A percentile compares a stretch with the other conserved stretches of the same genome.
Evolutionary conservation across 2,113 vertebrate species (phyloP).

Genomic region (Ellobius talpinus): DNA sequence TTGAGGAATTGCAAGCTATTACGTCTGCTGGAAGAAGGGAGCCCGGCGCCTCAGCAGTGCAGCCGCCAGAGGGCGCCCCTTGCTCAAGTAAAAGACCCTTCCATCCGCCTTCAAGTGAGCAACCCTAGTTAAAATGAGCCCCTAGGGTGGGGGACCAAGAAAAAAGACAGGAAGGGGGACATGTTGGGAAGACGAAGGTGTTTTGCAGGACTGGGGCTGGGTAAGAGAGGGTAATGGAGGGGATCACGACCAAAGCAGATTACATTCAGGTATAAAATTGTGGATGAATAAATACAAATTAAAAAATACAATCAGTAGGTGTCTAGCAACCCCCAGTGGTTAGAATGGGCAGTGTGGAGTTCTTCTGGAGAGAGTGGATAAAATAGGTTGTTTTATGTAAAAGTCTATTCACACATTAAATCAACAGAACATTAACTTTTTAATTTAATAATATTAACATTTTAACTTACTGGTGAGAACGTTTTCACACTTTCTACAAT

Average conservation of each 20-base stretch:
- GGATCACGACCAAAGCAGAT: not conserved
- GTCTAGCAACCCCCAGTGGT: not conserved
- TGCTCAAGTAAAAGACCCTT: too few relatives aligned
- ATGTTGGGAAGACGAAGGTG: not conserved
- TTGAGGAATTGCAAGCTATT: not conserved
- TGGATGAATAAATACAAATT: not conserved
- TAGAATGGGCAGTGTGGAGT: not conserved
- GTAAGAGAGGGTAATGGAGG: not conserved
- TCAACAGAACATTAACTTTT: not conserved
- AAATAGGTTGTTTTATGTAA: not conserved
- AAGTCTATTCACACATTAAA: not conserved
- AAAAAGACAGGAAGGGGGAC: not conserved
- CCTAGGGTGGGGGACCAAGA: not conserved
- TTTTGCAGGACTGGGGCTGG: not conserved
- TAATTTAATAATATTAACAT: not conserved
- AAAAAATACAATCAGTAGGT: not conserved
- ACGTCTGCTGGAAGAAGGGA: not conserved
- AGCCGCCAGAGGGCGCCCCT: not conserved
- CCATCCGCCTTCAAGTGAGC: not conserved
- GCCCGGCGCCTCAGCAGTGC: rapidly evolving
- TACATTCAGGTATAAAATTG: too few relatives aligned
- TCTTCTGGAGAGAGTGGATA: not conserved
- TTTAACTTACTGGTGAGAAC: constrained; percentile 88
- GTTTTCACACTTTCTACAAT: constrained; percentile 91
- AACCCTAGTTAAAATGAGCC: not conserved